These are phyloP conservation scores for Spatula clypeata DNA, from an alignment of 2,797 vertebrate species.

Conservation along the genomic window DNA sequence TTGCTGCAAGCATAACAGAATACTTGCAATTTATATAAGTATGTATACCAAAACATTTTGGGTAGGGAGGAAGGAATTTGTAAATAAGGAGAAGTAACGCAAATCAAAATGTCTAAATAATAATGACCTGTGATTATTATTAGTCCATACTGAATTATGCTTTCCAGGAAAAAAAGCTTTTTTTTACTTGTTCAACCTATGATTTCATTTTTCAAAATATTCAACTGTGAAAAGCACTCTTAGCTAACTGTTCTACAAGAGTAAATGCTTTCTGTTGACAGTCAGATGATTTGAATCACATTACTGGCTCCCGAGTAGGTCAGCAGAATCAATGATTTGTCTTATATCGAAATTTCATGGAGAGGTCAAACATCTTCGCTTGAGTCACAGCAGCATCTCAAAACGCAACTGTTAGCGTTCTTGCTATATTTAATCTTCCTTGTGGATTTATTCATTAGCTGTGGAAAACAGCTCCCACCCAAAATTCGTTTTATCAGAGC, in stretches of 20 bases:
- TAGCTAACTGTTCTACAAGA: slow-evolving; percentile 30
- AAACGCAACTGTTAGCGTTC: background rate
- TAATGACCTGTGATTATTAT: slow-evolving; percentile 3
- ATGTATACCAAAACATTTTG: background rate
- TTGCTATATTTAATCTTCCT: slow-evolving; percentile 1
- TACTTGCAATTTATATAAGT: background rate
- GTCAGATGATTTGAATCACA: slow-evolving; percentile 42
- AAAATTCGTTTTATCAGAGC: background rate
- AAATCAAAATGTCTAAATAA: background rate
- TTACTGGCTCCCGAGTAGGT: slow-evolving; percentile 28
- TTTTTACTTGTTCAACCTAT: slow-evolving; percentile 27
- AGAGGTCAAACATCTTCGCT: slow-evolving; percentile 27
- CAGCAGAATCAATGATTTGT: background rate
- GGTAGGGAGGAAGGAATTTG: background rate
- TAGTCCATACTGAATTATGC: slow-evolving; percentile 18
- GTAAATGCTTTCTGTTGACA: slow-evolving; percentile 6
- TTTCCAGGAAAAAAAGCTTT: slow-evolving; percentile 30
- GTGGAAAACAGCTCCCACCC: background rate
- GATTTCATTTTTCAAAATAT: slow-evolving; percentile 38
- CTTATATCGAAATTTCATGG: background rate
- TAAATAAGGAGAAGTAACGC: background rate
- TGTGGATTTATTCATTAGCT: background rate
- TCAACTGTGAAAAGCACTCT: slow-evolving; percentile 20
- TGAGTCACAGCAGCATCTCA: background rate
- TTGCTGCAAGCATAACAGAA: background rate